Percentiles rank a stretch among this genome's conserved stretches.
Evolutionary conservation across 2,797 vertebrate genomes (phyloP).

Genomic region (Morelia viridis): DNA sequence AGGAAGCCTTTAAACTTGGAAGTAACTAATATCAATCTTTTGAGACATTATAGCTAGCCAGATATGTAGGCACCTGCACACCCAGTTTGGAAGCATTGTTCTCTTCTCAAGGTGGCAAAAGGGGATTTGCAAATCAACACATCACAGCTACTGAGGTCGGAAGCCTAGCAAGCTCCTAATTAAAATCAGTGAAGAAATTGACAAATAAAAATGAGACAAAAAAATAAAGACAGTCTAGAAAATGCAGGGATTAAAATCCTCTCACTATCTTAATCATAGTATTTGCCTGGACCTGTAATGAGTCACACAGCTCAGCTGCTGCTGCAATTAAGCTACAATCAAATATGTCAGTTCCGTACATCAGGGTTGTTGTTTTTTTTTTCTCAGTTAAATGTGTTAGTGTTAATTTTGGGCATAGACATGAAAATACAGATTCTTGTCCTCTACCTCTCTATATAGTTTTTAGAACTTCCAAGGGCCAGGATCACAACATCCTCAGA

Average conservation of each 20-base stretch:
- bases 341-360: background rate
- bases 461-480: background rate
- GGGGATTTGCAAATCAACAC: conserved; percentile 12
- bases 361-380: background rate
- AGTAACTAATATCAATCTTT: conserved; percentile 5
- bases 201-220: background rate
- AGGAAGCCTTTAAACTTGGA: conserved; percentile 1
- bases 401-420: background rate
- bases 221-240: background rate
- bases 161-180: conserved; percentile 29
- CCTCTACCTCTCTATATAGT: background rate
- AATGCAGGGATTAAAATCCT: conserved; percentile 1
- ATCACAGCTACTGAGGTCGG: background rate
- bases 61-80: conserved; percentile 10
- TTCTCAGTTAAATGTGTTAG: background rate
- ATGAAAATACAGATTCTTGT: background rate
- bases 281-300: background rate
- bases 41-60: conserved; percentile 12
- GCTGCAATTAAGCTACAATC: background rate
- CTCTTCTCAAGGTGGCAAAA: conserved; percentile 22
- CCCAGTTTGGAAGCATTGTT: conserved; percentile 4
- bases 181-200: conserved; percentile 41
- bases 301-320: background rate
- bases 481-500: background rate
- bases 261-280: background rate